These are phyloP conservation scores for Crax fasciolata DNA, from an alignment of 2,797 vertebrate species.

Conservation along the genomic window DNA sequence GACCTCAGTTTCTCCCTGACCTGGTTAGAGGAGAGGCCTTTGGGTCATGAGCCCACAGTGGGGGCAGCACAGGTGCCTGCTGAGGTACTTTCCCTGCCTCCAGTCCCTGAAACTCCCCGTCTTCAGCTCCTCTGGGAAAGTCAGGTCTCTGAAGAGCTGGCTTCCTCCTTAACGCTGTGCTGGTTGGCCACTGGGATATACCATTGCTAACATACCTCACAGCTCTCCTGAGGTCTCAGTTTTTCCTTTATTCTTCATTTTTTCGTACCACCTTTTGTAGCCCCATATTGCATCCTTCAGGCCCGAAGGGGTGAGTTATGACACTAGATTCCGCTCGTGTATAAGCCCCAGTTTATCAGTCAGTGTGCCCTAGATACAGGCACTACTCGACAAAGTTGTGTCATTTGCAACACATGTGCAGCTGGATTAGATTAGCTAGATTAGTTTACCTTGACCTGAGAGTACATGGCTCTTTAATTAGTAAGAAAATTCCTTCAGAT, in stretches of 20 bases:
- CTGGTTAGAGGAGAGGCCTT: background rate
- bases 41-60: background rate
- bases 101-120: background rate
- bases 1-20: slow-evolving; percentile 1
- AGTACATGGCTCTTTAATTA: background rate
- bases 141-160: background rate
- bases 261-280: background rate
- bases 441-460: background rate
- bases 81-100: background rate
- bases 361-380: background rate
- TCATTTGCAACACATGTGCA: background rate
- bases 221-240: background rate
- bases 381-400: background rate
- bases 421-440: background rate
- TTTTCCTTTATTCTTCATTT: background rate
- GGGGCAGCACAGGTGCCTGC: background rate
- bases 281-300: background rate
- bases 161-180: background rate
- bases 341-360: background rate
- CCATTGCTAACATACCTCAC: background rate
- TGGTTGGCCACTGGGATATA: background rate
- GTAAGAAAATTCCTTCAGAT: background rate
- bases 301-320: background rate
- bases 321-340: background rate
- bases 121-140: background rate